Conservation (phyloP, 2,797 vertebrate species). For the Myotis findleyi region DNA sequence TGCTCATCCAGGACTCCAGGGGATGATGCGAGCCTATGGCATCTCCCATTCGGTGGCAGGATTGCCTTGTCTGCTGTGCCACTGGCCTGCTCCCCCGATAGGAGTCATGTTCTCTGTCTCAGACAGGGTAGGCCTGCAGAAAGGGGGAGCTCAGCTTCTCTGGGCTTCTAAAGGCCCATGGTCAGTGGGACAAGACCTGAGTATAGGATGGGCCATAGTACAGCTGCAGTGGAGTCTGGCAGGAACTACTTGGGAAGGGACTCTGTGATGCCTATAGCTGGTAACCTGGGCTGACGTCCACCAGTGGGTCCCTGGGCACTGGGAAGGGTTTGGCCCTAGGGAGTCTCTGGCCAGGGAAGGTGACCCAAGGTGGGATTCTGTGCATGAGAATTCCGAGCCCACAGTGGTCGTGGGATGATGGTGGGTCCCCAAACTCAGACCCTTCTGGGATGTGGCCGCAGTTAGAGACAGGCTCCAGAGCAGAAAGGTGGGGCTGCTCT, state of each 20-base stretch:
- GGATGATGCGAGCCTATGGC: background rate
- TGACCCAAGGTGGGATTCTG: background rate
- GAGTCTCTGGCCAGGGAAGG: background rate
- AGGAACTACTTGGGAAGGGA: background rate
- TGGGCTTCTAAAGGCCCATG: background rate
- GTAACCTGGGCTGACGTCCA: background rate
- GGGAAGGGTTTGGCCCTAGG: background rate
- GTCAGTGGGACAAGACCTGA: background rate
- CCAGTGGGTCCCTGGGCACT: background rate
- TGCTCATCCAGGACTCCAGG: background rate
- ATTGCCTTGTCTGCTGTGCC: background rate
- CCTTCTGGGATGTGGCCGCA: background rate
- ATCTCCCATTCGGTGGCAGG: background rate
- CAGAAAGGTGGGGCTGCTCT: background rate
- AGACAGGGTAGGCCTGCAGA: background rate
- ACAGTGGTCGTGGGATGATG: background rate
- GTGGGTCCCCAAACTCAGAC: background rate
- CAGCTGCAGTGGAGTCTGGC: background rate
- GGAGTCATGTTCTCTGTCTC: background rate
- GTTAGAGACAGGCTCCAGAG: background rate
- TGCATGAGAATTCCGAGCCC: background rate
- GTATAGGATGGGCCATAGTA: background rate
- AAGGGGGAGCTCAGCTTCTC: background rate
- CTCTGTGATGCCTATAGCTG: background rate
- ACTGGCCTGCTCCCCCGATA: background rate